Percentiles rank a stretch among this genome's conserved stretches.
These are phyloP conservation scores for Prionailurus viverrinus DNA, from an alignment of 2,113 vertebrate species.

Conservation along the genomic window DNA sequence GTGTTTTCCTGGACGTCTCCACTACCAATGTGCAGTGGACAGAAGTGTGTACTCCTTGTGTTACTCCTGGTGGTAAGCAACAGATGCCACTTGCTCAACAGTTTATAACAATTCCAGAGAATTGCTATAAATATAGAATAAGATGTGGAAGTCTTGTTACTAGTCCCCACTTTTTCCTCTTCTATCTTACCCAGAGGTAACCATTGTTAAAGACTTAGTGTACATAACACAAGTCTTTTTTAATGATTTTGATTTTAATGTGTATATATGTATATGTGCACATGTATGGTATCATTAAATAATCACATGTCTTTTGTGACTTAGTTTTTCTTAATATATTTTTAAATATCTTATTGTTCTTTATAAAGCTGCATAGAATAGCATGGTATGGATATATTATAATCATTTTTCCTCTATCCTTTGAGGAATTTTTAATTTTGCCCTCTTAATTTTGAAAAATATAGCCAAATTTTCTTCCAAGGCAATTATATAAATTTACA, in stretches of 20 bases:
- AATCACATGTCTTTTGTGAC: not conserved
- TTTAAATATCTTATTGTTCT: not conserved
- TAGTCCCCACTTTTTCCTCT: not conserved
- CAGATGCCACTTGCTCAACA: not conserved
- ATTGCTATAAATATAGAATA: not conserved
- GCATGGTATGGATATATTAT: not conserved
- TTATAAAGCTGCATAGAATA: not conserved
- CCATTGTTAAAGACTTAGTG: not conserved
- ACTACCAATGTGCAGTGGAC: not conserved
- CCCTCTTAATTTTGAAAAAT: not conserved
- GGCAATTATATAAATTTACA: not conserved
- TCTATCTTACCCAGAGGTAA: not conserved
- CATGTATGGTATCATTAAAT: not conserved
- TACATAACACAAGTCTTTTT: not conserved
- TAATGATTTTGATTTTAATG: not conserved
- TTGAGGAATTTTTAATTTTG: not conserved
- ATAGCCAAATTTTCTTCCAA: not conserved
- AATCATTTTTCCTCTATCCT: not conserved
- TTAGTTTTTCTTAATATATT: not conserved
- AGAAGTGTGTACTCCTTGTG: not conserved
- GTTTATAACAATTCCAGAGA: not conserved
- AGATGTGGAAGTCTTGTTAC: not conserved
- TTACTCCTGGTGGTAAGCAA: not conserved
- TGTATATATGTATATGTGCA: too few relatives aligned
- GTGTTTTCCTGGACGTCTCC: not conserved